Evolutionary conservation across 2,113 vertebrate genomes (phyloP), one percentile per base, ranked within the genome.

Genomic region (Pimephales promelas): DNA sequence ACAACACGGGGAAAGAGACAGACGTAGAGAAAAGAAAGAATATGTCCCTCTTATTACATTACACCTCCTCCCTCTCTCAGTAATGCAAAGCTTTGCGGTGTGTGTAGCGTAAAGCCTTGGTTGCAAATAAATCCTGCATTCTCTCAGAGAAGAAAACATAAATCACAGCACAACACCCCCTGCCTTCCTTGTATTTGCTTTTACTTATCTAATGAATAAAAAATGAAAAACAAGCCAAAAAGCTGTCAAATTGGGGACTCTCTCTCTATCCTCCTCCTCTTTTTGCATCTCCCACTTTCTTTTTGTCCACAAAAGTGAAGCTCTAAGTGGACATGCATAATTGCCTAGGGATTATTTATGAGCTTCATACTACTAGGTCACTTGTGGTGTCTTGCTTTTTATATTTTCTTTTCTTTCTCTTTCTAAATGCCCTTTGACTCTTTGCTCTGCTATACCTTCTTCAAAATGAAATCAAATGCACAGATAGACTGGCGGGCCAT

Each of bases 181-280:
- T 86, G 85, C 90, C 90, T 91, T 92, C 88, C 89, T 89, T 88
- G 85, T 86, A 87, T 92, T 91, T 93, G 92, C 92, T 91, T 92
- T 92, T 92, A 94, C 90, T 94, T 92, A 92, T 93, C 89, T 92
- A 93, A 93, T 93, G 90, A 92, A 94, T 91, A 86, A 91, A 87
- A 92, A 83, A 88, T 86, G 66, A 89, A 90, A 91, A 89, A 89
- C 76, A 91, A 92, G 89, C 81, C 87, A 52, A 87, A 89, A 89
- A 90, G 84, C 87, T 90, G 90, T 90, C 91, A 90, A 83, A 79
- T 86, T 89, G 76, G 82, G 76, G 86, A 85, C 61, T 1, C 10
- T 47, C 36, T 72, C 8, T 34, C 26, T 43, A 28, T 45, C 20
- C 31, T 13, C 54, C 47, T 74, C 7, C 40, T 78, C 10, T 76